A percentile compares a stretch with the other conserved stretches of the same genome.
Conservation (phyloP, 2,888 invertebrate species). For the Drosophila prostipennis region DNA sequence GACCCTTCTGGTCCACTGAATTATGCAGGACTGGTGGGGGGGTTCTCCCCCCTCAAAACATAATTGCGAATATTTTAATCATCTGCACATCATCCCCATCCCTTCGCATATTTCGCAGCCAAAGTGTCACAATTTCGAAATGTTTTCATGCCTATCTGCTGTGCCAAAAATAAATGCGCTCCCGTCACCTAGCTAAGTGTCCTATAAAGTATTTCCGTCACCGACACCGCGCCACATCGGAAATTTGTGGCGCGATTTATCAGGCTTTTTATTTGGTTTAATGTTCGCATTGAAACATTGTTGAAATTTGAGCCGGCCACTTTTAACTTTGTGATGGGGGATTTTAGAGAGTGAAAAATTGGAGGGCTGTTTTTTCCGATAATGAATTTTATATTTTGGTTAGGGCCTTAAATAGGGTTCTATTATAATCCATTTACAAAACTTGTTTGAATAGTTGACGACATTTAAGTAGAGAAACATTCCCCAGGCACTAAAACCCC, state of each 20-base stretch:
- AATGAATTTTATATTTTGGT: not conserved
- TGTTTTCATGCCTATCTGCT: slow-evolving; percentile 25
- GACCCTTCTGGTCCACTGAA: slow-evolving; percentile 53
- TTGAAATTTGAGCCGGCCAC: not conserved
- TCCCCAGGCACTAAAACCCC: not conserved
- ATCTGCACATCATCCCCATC: slow-evolving; percentile 5
- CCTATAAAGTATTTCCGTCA: slow-evolving; percentile 31
- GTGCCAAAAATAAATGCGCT: slow-evolving; percentile 36
- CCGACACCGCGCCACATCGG: slow-evolving; percentile 13
- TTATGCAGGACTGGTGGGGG: slow-evolving; percentile 35
- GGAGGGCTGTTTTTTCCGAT: not conserved
- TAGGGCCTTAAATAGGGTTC: no score
- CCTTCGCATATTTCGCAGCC: slow-evolving; percentile 10
- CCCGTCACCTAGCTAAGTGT: slow-evolving; percentile 27
- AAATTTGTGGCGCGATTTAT: slow-evolving; percentile 21
- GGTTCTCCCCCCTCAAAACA: slow-evolving; percentile 4
- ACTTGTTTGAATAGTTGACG: no score
- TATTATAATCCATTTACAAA: no score
- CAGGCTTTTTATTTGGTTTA: slow-evolving; percentile 13
- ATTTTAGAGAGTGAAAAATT: not conserved
- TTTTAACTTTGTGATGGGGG: not conserved
- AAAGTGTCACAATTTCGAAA: slow-evolving; percentile 29
- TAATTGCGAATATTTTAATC: slow-evolving; percentile 41
- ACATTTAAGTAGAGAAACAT: not conserved
- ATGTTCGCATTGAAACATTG: slow-evolving; percentile 1